phyloP scores from a whole-genome alignment of 1,140 invertebrate genomes.

The Rhopalosiphum maidis region DNA sequence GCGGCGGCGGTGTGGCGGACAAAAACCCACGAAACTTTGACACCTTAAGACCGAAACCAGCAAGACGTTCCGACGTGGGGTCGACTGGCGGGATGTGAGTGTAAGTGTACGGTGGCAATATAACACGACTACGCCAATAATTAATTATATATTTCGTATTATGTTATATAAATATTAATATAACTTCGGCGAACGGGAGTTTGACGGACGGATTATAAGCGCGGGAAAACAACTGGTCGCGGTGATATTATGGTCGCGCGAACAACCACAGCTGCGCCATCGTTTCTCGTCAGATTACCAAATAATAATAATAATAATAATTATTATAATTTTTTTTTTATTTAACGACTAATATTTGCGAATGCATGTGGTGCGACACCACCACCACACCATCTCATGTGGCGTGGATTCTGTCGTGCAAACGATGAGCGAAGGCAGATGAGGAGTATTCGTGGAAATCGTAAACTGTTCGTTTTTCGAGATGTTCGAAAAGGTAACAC shows the following conservation, averaged over 20 bases:
- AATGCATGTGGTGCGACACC: not conserved
- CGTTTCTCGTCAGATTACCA: not conserved
- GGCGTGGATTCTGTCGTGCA: not conserved
- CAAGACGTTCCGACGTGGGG: not conserved
- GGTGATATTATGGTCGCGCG: not conserved
- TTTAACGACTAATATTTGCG: not conserved
- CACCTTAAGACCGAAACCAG: constrained; percentile 2
- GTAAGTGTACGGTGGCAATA: not conserved
- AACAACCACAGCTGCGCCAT: not conserved
- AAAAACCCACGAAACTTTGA: constrained; percentile 13
- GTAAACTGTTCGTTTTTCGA: too few relatives aligned
- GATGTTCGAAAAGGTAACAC: too few relatives aligned
- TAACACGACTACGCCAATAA: not conserved
- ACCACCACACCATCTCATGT: not conserved
- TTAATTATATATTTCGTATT: constrained; percentile 25
- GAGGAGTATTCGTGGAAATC: not conserved
- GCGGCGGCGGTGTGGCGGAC: not conserved
- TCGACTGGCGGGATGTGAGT: not conserved
- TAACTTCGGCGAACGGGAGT: not conserved
- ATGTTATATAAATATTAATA: not conserved
- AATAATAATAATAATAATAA: not conserved
- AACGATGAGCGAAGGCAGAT: not conserved
- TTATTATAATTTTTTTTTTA: not conserved
- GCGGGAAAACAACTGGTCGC: not conserved
- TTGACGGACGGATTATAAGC: not conserved